Conservation (phyloP, 2,888 invertebrate genomes). For the Erannis defoliaria region DNA sequence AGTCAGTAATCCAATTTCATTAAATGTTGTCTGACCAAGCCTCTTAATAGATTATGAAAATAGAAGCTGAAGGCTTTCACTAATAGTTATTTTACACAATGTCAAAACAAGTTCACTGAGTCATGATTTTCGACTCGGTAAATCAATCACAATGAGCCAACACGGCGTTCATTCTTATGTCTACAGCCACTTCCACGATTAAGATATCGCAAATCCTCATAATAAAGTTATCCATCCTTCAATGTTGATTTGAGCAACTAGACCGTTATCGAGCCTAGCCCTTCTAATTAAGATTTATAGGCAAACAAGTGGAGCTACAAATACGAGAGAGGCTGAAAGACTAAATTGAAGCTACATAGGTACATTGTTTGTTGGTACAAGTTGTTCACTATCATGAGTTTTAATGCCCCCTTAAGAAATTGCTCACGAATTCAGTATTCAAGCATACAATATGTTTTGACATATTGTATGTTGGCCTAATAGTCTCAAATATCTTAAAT, state of each 20-base stretch:
- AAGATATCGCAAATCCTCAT: slow-evolving; percentile 24
- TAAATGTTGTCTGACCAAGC: not conserved
- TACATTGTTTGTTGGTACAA: too few relatives aligned
- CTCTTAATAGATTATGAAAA: not conserved
- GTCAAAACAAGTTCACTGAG: slow-evolving; percentile 18
- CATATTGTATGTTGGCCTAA: too few relatives aligned
- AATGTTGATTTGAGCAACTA: slow-evolving; percentile 37
- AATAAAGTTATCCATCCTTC: slow-evolving; percentile 33
- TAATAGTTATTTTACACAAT: slow-evolving; percentile 16
- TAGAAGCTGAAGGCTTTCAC: not conserved
- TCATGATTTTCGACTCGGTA: slow-evolving; percentile 23
- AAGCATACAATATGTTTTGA: too few relatives aligned
- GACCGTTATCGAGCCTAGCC: slow-evolving; percentile 35
- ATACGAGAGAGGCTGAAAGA: slow-evolving; percentile 39
- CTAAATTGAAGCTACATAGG: too few relatives aligned
- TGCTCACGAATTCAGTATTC: too few relatives aligned
- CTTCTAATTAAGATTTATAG: slow-evolving; percentile 44
- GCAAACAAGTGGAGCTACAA: slow-evolving; percentile 43
- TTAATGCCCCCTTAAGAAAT: too few relatives aligned
- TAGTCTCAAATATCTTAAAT: too few relatives aligned
- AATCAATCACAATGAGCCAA: slow-evolving; percentile 24
- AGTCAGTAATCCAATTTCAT: too few relatives aligned
- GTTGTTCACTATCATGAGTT: too few relatives aligned
- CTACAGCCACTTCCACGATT: slow-evolving; percentile 24
- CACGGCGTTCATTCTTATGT: slow-evolving; percentile 12